A percentile compares a stretch with the other conserved stretches of the same genome.
Evolutionary conservation across 2,888 invertebrate species (phyloP).

Genomic region (Lycocerus yunnanus): DNA sequence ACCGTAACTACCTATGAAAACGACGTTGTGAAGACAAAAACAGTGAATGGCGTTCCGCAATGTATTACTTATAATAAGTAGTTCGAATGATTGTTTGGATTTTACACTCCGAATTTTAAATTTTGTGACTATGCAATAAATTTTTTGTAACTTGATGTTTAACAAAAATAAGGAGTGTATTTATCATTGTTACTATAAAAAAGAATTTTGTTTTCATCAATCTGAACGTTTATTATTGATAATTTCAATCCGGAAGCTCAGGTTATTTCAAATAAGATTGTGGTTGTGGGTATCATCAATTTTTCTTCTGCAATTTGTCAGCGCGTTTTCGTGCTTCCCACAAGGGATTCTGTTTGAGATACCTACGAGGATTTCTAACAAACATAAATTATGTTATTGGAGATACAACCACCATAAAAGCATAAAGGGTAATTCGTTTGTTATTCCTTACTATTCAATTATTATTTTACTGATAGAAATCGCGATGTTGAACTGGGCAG

Average conservation of each 20-base stretch:
- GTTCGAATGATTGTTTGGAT: background rate
- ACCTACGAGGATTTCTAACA: no score
- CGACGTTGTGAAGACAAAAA: constrained; percentile 93
- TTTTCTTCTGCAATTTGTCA: no score
- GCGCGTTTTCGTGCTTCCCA: no score
- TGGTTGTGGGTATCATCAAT: no score
- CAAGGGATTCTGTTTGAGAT: no score
- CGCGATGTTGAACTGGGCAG: background rate
- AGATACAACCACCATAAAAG: background rate
- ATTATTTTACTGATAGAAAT: background rate
- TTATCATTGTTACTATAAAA: no score
- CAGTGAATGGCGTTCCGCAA: constrained; percentile 85
- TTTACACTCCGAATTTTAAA: background rate
- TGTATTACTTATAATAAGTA: background rate
- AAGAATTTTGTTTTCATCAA: no score
- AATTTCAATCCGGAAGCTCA: no score
- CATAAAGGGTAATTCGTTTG: background rate
- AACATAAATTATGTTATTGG: no score
- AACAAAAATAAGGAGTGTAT: background rate
- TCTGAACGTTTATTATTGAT: no score
- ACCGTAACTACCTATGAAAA: constrained; percentile 96
- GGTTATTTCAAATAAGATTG: no score
- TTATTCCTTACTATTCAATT: background rate
- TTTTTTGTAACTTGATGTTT: background rate
- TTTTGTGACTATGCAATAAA: background rate